Evolutionary conservation across 1,140 invertebrate species (phyloP), one percentile per base, ranked within the genome.

Genomic region (Glomeris maerens): DNA sequence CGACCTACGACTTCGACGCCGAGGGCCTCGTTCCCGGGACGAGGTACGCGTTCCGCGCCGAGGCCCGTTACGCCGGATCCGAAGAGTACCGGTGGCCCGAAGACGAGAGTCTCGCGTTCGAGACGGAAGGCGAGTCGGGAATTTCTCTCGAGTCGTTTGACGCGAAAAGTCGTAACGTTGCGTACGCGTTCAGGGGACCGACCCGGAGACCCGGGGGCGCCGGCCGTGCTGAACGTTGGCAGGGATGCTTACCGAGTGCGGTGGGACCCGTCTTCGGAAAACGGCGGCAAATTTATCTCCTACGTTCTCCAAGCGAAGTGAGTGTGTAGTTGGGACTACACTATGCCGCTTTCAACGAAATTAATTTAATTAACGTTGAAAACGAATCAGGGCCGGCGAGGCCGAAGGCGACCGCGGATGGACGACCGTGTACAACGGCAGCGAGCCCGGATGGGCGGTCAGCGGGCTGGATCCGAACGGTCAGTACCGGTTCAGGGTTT

Each of bases 371-470:
- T 48, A 3, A 17, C 25, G 4, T n/a, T n/a, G n/a, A n/a, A n/a
- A n/a, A n/a, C n/a, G n/a, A n/a, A 21, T 3, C 29, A 36, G 50
- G 40, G 5, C 23, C 45, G 57, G 1, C 47, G 61, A 60, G 39
- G 45, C 52, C 31, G 40, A 49, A 27, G 52, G 50, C 7, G 28
- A 55, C 20, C 27, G 25, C 1, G 57, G 75, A 13, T 87, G 87
- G 77, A 71, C 72, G 31, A 60, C 78, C 3, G 77, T 81, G 26
- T 90, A 89, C 60, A 92, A 90, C 64, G 87, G 83, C 45, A 81
- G 3, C 26, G 80, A 84, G 17, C 77, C 76, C 54, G 79, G 80
- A 55, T 94, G 86, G 83, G 74, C 84, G 36, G 78, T 91, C 13
- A 71, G 73, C 1, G 75, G 75, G 0, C 67, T 88, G 14, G 75